Evolutionary conservation across 2,113 vertebrate species (phyloP), one percentile per base, ranked within the genome.

Genomic region (Bubo bubo): DNA sequence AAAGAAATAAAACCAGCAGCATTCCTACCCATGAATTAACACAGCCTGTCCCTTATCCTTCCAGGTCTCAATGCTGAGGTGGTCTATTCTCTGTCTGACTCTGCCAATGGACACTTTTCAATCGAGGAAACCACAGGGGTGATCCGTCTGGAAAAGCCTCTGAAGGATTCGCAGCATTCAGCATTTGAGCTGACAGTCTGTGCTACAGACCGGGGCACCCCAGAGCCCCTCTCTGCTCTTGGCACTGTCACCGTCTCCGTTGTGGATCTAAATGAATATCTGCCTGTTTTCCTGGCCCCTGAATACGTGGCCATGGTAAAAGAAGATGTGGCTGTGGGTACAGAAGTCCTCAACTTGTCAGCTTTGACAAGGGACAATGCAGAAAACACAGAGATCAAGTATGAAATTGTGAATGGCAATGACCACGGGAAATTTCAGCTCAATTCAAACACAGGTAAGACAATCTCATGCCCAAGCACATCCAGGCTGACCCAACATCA

Each of bases 11-110:
- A 64, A 9, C 37, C n/a, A 81, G 30, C 53, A 92, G 22, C 35
- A 63, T 52, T 75, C 41, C 55, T 81, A 13, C 34, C 73, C 23
- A 4, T 27, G 2, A 62, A 55, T 72, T 71, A 67, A 2, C 4
- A 12, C 53, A 90, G 15, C n/a, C 43, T 92, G 26, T 27, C 62
- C 24, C 4, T 90, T 81, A 39, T 52, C 82, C 62, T 95, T 68
- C 3, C 98, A 99, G 99, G 99, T 73, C 94, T 98, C 95, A 99
- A 99, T 2, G 98, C 99, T 1, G 99, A 99, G 94, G 99, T 99
- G 70, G 95, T 98, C 27, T 99, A 99, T 94, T 98, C 99, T 23
- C 98, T 99, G 55, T 93, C 98, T 55, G 98, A 98, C 8, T 98
- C 98, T 2, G 99, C 99, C 17, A 98, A 98, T 12, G 98, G 98